phyloP scores from a whole-genome alignment of 2,888 invertebrate species.

The Pyrochroa serraticornis region DNA sequence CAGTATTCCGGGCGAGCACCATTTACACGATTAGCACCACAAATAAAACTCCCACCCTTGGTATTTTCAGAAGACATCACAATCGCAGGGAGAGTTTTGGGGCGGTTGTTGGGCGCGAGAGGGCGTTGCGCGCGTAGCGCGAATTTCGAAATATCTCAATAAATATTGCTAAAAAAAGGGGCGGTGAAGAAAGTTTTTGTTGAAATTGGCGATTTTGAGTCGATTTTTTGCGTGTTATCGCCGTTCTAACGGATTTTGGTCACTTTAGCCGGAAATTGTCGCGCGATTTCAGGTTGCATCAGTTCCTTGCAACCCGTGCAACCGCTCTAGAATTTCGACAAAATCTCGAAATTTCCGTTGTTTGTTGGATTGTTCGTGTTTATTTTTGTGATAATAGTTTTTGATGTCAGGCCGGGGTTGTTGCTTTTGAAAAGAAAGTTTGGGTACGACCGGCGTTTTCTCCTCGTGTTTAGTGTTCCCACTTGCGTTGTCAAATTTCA shows the following conservation, averaged over 20 bases:
- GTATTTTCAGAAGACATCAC: slow-evolving; percentile 41
- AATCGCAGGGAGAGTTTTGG: slow-evolving; percentile 27
- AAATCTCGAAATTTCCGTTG: slow-evolving; percentile 16
- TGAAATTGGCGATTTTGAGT: no score
- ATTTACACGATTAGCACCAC: slow-evolving; percentile 34
- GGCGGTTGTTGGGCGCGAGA: no score
- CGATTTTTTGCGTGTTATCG: no score
- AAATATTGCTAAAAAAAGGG: no score
- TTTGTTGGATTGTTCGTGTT: background rate
- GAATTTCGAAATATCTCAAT: no score
- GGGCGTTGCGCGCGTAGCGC: no score
- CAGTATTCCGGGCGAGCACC: slow-evolving; percentile 43
- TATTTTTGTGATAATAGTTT: slow-evolving; percentile 12
- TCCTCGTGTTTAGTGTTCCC: slow-evolving; percentile 38
- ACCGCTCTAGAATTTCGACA: slow-evolving; percentile 9
- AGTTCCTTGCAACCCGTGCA: slow-evolving; percentile 18
- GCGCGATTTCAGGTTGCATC: slow-evolving; percentile 3
- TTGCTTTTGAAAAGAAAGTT: slow-evolving; percentile 12
- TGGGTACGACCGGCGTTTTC: slow-evolving; percentile 40
- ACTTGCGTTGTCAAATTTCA: slow-evolving; percentile 37
- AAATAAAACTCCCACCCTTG: slow-evolving; percentile 34
- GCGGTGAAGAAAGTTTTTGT: no score
- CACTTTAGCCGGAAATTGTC: no score
- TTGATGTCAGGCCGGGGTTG: slow-evolving; percentile 4
- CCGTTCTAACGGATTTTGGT: no score